Percentiles rank a stretch among this genome's conserved stretches.
phyloP scores from a whole-genome alignment of 2,113 vertebrate genomes.

The Chascanopsetta lugubris region DNA sequence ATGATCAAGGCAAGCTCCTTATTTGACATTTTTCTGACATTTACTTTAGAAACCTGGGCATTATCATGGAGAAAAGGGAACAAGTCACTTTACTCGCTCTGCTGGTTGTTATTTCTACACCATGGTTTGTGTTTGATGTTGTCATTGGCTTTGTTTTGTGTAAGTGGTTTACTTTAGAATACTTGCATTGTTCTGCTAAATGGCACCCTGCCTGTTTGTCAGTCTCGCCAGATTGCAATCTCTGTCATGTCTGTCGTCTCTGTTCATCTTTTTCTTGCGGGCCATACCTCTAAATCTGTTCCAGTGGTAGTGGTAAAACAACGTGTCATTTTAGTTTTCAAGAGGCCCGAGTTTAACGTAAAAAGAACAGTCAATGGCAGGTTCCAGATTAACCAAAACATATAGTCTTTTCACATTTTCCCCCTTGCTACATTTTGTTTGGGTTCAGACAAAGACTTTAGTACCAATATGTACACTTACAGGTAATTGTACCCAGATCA shows the following conservation, averaged over 20 bases:
- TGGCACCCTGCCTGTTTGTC: constrained; percentile 15
- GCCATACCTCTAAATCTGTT: constrained; percentile 1
- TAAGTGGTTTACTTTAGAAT: constrained; percentile 11
- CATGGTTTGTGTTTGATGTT: background rate
- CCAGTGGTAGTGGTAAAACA: too few species aligned
- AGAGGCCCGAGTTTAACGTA: too few species aligned
- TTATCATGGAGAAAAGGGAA: background rate
- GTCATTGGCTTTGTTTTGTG: constrained; percentile 17
- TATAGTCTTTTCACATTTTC: too few species aligned
- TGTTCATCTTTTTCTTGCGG: background rate
- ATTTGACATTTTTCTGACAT: background rate
- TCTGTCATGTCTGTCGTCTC: constrained; percentile 13
- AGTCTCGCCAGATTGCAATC: constrained; percentile 23
- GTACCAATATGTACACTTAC: background rate
- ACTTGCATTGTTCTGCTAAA: constrained; percentile 14
- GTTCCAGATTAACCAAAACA: too few species aligned
- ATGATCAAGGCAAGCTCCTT: constrained; percentile 6
- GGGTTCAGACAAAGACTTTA: background rate
- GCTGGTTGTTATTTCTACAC: background rate
- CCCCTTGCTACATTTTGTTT: background rate
- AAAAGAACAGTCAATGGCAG: too few species aligned
- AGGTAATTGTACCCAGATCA: too few species aligned
- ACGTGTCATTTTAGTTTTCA: too few species aligned
- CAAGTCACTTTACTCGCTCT: background rate
- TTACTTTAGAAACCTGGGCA: background rate